Evolutionary conservation across 2,113 vertebrate genomes (phyloP).

Genomic region (Cinclus cinclus): DNA sequence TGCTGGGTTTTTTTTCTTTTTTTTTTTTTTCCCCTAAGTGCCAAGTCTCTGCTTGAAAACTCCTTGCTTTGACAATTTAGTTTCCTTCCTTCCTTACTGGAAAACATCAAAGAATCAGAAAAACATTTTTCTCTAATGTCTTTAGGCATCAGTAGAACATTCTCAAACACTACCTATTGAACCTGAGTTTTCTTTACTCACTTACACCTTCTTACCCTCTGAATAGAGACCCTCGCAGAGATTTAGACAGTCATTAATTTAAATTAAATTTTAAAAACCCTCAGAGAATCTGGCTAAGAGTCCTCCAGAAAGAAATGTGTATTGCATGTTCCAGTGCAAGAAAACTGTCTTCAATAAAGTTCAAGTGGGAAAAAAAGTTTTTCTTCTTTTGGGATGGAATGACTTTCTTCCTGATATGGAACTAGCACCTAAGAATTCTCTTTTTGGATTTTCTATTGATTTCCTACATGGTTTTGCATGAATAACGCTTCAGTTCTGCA

Average conservation of each 20-base stretch:
- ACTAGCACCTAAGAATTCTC: not conserved
- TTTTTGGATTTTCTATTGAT: constrained; percentile 4
- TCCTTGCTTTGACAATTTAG: not conserved
- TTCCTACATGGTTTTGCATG: not conserved
- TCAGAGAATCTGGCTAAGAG: not conserved
- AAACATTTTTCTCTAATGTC: not conserved
- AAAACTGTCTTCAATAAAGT: not conserved
- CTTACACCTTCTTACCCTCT: not conserved
- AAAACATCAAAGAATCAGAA: not conserved
- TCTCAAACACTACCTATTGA: not conserved
- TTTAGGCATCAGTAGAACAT: not conserved
- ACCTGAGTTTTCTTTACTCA: not conserved
- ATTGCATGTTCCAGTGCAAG: not conserved
- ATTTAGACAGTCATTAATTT: not conserved
- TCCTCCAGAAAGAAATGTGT: not conserved
- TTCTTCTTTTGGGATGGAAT: not conserved
- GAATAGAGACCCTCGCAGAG: not conserved
- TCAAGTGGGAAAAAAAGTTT: not conserved
- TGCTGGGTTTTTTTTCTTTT: not conserved
- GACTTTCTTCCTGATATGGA: not conserved
- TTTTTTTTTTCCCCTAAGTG: not conserved
- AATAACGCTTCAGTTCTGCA: not conserved
- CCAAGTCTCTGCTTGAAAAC: not conserved
- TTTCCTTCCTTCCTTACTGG: not conserved
- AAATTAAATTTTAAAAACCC: not conserved